Conservation (phyloP, 1,140 invertebrate genomes). For the Drosophila kikkawai region DNA sequence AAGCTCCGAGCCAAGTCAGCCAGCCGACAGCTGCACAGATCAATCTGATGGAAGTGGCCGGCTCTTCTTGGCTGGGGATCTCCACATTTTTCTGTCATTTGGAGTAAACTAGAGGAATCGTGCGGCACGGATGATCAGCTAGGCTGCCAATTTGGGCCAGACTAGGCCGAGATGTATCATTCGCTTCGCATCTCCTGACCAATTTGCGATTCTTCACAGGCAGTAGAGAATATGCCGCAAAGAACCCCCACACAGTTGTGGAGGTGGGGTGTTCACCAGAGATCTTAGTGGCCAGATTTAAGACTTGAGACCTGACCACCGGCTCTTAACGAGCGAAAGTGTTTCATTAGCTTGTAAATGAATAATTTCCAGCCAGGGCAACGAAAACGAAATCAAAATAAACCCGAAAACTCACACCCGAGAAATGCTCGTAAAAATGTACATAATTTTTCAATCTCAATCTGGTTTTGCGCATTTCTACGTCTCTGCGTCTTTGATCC, state of each 20-base stretch:
- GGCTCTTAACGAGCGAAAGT: conserved; percentile 75
- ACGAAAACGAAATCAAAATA: conserved; percentile 67
- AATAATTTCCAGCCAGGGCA: conserved; percentile 49
- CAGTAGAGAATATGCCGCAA: not conserved
- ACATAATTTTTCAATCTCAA: conserved; percentile 71
- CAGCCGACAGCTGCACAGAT: conserved; percentile 46
- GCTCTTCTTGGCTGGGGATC: conserved; percentile 14
- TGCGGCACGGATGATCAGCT: conserved; percentile 70
- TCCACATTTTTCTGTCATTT: conserved; percentile 30
- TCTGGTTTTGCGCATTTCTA: conserved; percentile 52
- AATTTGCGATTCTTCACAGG: conserved; percentile 57
- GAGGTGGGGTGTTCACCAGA: conserved; percentile 33
- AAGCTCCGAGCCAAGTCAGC: conserved; percentile 19
- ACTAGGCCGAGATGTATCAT: conserved; percentile 33
- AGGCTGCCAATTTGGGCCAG: conserved; percentile 64
- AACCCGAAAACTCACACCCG: conserved; percentile 33
- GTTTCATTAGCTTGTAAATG: conserved; percentile 68
- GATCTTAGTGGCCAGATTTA: not conserved
- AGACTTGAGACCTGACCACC: conserved; percentile 14
- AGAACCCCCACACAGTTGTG: conserved; percentile 32
- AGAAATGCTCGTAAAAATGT: conserved; percentile 62
- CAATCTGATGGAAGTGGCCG: conserved; percentile 42
- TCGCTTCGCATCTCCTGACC: conserved; percentile 49
- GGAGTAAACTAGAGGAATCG: conserved; percentile 49
- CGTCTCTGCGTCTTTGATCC: conserved; percentile 60